phyloP scores from a whole-genome alignment of 2,113 vertebrate genomes.

The Mormyrus lacerda region DNA sequence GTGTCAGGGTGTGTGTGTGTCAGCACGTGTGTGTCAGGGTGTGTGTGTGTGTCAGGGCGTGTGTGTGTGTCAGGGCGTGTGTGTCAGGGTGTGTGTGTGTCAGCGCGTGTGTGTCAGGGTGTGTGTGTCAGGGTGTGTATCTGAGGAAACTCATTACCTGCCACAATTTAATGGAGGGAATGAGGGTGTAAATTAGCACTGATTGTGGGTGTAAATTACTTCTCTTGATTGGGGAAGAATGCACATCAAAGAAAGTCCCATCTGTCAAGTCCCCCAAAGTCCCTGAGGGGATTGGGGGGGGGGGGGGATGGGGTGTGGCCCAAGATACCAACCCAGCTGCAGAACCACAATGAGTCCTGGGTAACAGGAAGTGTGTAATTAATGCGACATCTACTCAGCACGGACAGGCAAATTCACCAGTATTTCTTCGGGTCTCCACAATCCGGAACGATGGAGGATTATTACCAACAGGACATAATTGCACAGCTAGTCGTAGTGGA shows the following conservation, averaged over 20 bases:
- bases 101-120: background rate
- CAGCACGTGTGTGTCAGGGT: background rate
- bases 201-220: conserved; percentile 1
- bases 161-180: background rate
- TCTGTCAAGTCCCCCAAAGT: background rate
- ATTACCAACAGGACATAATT: background rate
- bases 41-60: background rate
- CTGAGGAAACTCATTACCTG: background rate
- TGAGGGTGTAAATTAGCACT: conserved; percentile 15
- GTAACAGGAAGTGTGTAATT: background rate
- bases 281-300: background rate
- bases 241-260: background rate
- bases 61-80: no score
- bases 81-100: background rate
- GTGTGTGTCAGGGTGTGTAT: background rate
- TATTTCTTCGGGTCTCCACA: background rate
- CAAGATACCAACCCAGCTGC: background rate
- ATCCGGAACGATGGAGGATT: background rate
- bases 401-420: background rate
- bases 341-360: background rate
- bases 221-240: background rate
- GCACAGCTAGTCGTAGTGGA: background rate
- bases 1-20: background rate
- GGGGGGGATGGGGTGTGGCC: background rate
- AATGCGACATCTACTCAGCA: background rate